These are phyloP conservation scores for Orgyia antiqua DNA, from an alignment of 2,888 invertebrate genomes.

Conservation along the genomic window DNA sequence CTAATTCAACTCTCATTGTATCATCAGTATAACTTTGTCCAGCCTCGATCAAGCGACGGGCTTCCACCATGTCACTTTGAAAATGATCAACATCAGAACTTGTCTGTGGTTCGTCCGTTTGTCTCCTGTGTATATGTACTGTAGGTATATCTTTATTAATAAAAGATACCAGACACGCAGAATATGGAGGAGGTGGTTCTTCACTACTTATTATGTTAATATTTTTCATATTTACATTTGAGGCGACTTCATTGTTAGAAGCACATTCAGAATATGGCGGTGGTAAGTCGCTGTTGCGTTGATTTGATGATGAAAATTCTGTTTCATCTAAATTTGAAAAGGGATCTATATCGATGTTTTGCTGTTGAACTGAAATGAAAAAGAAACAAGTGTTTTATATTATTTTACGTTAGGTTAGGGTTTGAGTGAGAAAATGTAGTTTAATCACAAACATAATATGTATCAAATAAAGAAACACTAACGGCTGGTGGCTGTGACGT, in stretches of 20 bases:
- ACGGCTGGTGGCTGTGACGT: slow-evolving; percentile 49
- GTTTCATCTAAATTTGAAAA: slow-evolving; percentile 12
- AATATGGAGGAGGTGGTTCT: slow-evolving; percentile 59
- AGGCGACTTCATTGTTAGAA: background rate
- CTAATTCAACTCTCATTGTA: slow-evolving; percentile 9
- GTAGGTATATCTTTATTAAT: slow-evolving; percentile 36
- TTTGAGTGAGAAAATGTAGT: background rate
- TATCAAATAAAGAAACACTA: no score
- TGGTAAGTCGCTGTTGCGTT: slow-evolving; percentile 33
- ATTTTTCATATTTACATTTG: slow-evolving; percentile 1
- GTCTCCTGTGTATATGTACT: slow-evolving; percentile 29
- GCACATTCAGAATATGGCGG: slow-evolving; percentile 53
- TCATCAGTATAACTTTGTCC: slow-evolving; percentile 3
- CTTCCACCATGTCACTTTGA: slow-evolving; percentile 15
- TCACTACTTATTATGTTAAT: slow-evolving; percentile 20
- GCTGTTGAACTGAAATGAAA: slow-evolving; percentile 25
- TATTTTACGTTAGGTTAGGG: background rate
- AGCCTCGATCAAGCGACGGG: slow-evolving; percentile 1
- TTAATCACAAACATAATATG: no score
- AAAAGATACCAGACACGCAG: slow-evolving; percentile 45
- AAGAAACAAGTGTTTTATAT: background rate
- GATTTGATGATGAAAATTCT: slow-evolving; percentile 16
- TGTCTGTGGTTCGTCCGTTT: slow-evolving; percentile 5
- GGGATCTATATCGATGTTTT: slow-evolving; percentile 11
- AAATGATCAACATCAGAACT: slow-evolving; percentile 16